A percentile compares a stretch with the other conserved stretches of the same genome.
Conservation (phyloP, 2,888 invertebrate genomes). For the Drosophila kambysellisi region DNA sequence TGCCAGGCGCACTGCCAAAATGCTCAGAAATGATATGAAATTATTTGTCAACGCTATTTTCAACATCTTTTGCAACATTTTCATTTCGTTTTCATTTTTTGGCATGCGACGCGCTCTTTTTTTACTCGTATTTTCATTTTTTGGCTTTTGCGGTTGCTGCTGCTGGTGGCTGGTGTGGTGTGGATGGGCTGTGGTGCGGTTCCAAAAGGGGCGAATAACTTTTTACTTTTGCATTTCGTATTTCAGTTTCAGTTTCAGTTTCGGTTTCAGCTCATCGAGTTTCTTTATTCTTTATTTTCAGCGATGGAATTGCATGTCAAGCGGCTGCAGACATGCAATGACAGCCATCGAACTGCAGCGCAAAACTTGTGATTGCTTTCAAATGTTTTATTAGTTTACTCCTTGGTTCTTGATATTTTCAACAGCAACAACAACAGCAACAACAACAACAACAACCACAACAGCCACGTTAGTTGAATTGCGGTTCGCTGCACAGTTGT, state of each 20-base stretch:
- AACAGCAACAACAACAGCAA: constrained; percentile 9
- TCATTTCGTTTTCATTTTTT: constrained; percentile 74
- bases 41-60: constrained; percentile 80
- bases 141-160: constrained; percentile 18
- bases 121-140: constrained; percentile 19
- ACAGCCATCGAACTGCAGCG: constrained; percentile 66
- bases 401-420: constrained; percentile 2
- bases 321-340: constrained; percentile 65
- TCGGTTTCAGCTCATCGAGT: constrained; percentile 32
- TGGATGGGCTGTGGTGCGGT: background rate
- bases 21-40: constrained; percentile 75
- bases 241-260: constrained; percentile 45
- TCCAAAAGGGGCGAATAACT: background rate
- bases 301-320: constrained; percentile 52
- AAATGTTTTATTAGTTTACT: constrained; percentile 74
- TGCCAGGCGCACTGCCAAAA: constrained; percentile 51
- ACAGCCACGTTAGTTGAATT: constrained; percentile 12
- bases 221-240: constrained; percentile 52
- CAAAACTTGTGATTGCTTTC: constrained; percentile 72
- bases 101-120: constrained; percentile 45
- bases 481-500: constrained; percentile 20
- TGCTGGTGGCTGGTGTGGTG: background rate
- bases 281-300: constrained; percentile 17
- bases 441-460: constrained; percentile 10
- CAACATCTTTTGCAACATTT: constrained; percentile 77